phyloP scores from a whole-genome alignment of 2,113 vertebrate species.

The Saccopteryx leptura region DNA sequence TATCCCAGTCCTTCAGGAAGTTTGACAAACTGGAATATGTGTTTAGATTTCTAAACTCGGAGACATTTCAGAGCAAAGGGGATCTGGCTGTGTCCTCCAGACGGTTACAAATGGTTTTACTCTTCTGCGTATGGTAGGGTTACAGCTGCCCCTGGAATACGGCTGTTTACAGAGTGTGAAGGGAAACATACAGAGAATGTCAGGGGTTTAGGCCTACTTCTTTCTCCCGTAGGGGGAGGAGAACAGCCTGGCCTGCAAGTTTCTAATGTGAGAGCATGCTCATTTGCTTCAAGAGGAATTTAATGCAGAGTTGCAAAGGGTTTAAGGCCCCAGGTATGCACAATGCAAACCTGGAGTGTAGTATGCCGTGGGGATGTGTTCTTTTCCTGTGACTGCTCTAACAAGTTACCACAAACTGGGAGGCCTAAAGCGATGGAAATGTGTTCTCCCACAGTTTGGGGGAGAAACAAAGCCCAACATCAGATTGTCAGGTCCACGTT shows the following conservation, averaged over 20 bases:
- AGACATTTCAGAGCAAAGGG: slow-evolving; percentile 84
- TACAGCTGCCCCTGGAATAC: slow-evolving; percentile 68
- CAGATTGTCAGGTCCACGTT: background rate
- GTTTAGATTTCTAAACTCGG: slow-evolving; percentile 85
- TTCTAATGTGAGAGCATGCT: background rate
- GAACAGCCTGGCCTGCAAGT: background rate
- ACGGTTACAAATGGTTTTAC: slow-evolving; percentile 76
- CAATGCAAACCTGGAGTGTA: accelerated
- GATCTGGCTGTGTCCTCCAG: slow-evolving; percentile 82
- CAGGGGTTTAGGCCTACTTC: background rate
- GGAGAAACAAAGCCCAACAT: background rate
- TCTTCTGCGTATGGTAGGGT: slow-evolving; percentile 68
- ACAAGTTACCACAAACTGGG: background rate
- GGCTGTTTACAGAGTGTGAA: slow-evolving; percentile 77
- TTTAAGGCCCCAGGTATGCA: background rate
- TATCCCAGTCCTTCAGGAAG: slow-evolving; percentile 84
- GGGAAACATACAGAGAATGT: slow-evolving; percentile 52
- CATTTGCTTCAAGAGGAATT: slow-evolving; percentile 21
- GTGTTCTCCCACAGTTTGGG: background rate
- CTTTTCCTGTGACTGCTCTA: background rate
- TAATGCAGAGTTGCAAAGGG: background rate
- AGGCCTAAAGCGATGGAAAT: background rate
- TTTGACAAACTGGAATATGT: slow-evolving; percentile 85
- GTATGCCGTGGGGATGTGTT: background rate
- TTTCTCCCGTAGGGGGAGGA: background rate